Evolutionary conservation across 2,888 invertebrate genomes (phyloP).

Genomic region (Leucoptera coffeella): DNA sequence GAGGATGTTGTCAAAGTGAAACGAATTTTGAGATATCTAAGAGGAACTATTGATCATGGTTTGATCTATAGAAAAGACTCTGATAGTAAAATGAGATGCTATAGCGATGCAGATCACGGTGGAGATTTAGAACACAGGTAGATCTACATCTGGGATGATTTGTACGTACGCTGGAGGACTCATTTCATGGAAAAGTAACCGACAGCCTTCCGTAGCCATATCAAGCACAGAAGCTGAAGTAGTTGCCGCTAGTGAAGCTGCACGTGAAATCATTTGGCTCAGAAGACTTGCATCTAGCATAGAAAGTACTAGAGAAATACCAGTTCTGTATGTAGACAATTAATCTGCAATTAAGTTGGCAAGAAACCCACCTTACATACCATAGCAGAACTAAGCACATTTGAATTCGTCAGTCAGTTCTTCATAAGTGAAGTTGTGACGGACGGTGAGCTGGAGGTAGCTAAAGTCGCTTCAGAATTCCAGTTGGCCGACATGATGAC

Average conservation of each 20-base stretch:
- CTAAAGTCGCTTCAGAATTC: neutral
- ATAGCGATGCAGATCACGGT: too few relatives aligned
- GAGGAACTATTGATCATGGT: too few relatives aligned
- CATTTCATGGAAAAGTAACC: too few relatives aligned
- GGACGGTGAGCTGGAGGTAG: slow-evolving; percentile 1
- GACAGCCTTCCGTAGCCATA: too few relatives aligned
- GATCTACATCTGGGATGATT: too few relatives aligned
- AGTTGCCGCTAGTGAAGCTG: slow-evolving; percentile 11
- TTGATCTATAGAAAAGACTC: too few relatives aligned
- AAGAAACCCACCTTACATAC: slow-evolving; percentile 10
- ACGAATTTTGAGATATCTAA: too few relatives aligned
- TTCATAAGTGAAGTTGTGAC: slow-evolving; percentile 2
- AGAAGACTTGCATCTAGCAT: too few relatives aligned
- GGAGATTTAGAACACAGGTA: too few relatives aligned
- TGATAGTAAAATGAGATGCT: too few relatives aligned
- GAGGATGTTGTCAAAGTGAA: too few relatives aligned
- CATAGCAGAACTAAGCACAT: slow-evolving; percentile 11
- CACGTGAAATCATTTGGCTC: slow-evolving; percentile 12
- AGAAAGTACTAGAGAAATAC: slow-evolving; percentile 8
- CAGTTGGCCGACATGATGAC: slow-evolving; percentile 6
- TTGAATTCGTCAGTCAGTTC: slow-evolving; percentile 5
- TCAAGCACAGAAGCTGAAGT: slow-evolving; percentile 14
- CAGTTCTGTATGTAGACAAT: slow-evolving; percentile 9
- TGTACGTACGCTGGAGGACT: too few relatives aligned
- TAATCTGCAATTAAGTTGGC: slow-evolving; percentile 9